Base-by-base conservation (phyloP, 2,113 vertebrate species). In the Periophthalmodon schlosseri region DNA sequence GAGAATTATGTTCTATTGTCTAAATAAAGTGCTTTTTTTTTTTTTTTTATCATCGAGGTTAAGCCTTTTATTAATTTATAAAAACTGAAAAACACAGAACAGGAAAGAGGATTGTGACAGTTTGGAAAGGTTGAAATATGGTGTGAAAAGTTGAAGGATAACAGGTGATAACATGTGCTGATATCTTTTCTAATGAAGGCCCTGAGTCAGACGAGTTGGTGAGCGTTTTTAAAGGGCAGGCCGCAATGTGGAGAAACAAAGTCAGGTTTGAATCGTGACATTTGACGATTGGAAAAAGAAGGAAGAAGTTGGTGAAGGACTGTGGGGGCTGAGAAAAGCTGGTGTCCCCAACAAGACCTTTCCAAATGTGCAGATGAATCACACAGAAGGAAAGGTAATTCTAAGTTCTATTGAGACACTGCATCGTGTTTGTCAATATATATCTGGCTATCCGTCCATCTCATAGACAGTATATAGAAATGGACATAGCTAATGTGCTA, bases 141-240 rank as follows among this genome's bases (percentile, higher is more conserved):
- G 57, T 60, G 12, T 28, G 57, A 28, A 24, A 60, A 60, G 82
- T 84, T 79, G 77, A n/a, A n/a, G n/a, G n/a, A n/a, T n/a, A n/a
- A n/a, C n/a, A n/a, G n/a, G 75, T 15, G 84, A 91, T 91, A 89
- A 81, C 81, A 90, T 89, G 87, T 90, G 72, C 50, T 72, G 86
- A 87, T 82, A 75, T 86, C 87, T 70, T 76, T 91, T 88, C 84
- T 84, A 78, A 80, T 10, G 61, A 39, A 63, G 72, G 74, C 72
- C 81, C 56, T 34, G 74, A 70, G 78, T 66, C 74, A 15, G 33
- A 28, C 3, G 63, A 23, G 72, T 72, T 47, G 34, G 65, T 77
- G 67, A 68, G 23, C 69, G 50, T 73, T 61, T 78, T 54, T 68
- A 87, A 91, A 89, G 86, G 88, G 87, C 86, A 89, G 39, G n/a